Evolutionary conservation across 23 tunicate species (phyloP), one percentile per base, ranked within the genome.

Genomic region (Corella eumyota): DNA sequence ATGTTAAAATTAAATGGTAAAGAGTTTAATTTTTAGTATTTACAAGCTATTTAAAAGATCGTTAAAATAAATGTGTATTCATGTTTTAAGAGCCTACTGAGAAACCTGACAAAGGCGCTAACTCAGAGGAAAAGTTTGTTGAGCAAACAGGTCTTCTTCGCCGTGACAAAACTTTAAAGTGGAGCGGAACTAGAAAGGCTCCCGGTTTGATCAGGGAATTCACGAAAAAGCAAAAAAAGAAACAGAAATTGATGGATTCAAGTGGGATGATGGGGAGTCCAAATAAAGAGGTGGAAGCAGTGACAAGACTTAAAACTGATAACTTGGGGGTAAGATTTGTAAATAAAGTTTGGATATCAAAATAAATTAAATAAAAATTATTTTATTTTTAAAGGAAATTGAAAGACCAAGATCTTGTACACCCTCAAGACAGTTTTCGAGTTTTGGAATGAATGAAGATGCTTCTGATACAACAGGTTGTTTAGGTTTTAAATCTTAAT

Each of bases 151-250:
- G 67, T 44, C 22, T 29, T 23, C 56, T 88, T 29, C 69, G 62
- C 62, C 64, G 96, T 27, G 67, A 88, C 66, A 78, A 78, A 62
- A 88, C 96, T 1, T 30, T 88, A 36, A 82, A 73, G 48, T 88
- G 96, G 96, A 55, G 81, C 33, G 96, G 96, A 24, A 66, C 77
- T 26, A 60, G 96, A 2, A 83, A 76, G 36, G 96, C 96, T 13
- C 81, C 88, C 1, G 73, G 64, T 2, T 56, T 88, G 34, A 78
- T 88, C 44, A 69, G 88, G 6, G 88, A 88, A 36, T 88, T 88
- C 58, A 72, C 96, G 11, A 32, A 58, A 25, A 71, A 58, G 22
- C 73, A 65, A 30, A 78, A 56, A 62, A 50, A 30, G 9, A 52
- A 32, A 0, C 58, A 48, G 4, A 34, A 36, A 1, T 24, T 37